Percentiles rank a stretch among this genome's conserved stretches.
Conservation (phyloP, 2,888 invertebrate species). For the Pachliopta kotzebuea region DNA sequence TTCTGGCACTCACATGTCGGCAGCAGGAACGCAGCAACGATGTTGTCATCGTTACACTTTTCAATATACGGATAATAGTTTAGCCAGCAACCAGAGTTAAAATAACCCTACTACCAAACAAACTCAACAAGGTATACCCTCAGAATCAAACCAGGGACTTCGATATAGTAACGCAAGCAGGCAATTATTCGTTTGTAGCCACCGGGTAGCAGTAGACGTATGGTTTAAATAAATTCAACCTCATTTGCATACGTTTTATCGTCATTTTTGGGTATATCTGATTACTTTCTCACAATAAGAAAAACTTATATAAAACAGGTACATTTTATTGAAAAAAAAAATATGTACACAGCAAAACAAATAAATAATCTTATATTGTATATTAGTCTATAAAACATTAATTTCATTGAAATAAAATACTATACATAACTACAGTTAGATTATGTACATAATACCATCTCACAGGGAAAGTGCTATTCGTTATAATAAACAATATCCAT, state of each 20-base stretch:
- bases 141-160: too few species aligned
- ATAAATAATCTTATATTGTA: slow-evolving; percentile 81
- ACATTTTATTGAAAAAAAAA: slow-evolving; percentile 78
- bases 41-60: too few species aligned
- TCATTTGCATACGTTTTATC: not conserved
- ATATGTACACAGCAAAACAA: slow-evolving; percentile 81
- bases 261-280: not conserved
- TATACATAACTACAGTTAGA: slow-evolving; percentile 78
- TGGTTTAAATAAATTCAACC: not conserved
- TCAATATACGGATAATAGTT: too few species aligned
- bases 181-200: too few species aligned
- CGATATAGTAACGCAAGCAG: too few species aligned
- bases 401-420: slow-evolving; percentile 80
- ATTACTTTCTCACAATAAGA: slow-evolving; percentile 30
- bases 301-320: slow-evolving; percentile 73
- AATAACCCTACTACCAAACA: too few species aligned
- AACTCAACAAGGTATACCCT: too few species aligned
- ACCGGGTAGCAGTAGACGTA: too few species aligned
- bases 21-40: too few species aligned
- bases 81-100: too few species aligned
- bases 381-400: slow-evolving; percentile 81
- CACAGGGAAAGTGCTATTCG: slow-evolving; percentile 62
- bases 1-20: too few species aligned
- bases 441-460: slow-evolving; percentile 79
- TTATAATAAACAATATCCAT: slow-evolving; percentile 74